These are phyloP conservation scores for Pogonognathellus flavescens DNA, from an alignment of 1,140 invertebrate species.

Conservation along the genomic window DNA sequence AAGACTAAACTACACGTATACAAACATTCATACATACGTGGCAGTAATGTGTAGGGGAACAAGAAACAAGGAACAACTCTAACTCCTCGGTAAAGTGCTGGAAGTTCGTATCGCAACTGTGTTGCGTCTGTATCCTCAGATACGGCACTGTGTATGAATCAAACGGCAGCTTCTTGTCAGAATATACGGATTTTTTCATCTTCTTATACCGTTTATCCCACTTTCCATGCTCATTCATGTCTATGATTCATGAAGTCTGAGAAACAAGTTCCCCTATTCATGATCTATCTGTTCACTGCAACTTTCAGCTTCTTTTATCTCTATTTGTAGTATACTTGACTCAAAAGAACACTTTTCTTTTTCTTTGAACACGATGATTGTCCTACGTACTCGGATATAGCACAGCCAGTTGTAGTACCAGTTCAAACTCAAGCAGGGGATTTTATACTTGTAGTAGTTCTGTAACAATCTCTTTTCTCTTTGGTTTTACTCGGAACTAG, in stretches of 20 bases:
- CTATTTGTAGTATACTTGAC: slow-evolving; percentile 17
- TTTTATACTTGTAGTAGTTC: no score
- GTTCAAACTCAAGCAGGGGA: no score
- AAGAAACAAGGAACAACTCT: no score
- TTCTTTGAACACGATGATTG: slow-evolving; percentile 10
- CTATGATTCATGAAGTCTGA: slow-evolving; percentile 50
- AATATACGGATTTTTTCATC: background rate
- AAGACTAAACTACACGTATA: no score
- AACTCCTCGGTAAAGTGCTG: no score
- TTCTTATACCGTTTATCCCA: slow-evolving; percentile 23
- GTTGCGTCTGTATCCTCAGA: background rate
- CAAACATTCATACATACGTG: no score
- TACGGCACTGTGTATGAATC: background rate
- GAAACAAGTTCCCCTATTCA: slow-evolving; percentile 48
- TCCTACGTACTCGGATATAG: background rate
- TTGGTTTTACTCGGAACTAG: background rate
- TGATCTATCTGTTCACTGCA: slow-evolving; percentile 43
- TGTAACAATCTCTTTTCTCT: no score
- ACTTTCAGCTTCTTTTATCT: slow-evolving; percentile 37
- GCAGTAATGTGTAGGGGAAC: no score
- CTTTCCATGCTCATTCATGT: slow-evolving; percentile 15
- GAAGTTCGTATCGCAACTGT: no score
- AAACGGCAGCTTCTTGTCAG: background rate
- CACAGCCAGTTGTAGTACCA: background rate
- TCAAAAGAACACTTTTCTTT: slow-evolving; percentile 33